These are phyloP conservation scores for Diaphora mendica DNA, from an alignment of 2,888 invertebrate species.

Conservation along the genomic window DNA sequence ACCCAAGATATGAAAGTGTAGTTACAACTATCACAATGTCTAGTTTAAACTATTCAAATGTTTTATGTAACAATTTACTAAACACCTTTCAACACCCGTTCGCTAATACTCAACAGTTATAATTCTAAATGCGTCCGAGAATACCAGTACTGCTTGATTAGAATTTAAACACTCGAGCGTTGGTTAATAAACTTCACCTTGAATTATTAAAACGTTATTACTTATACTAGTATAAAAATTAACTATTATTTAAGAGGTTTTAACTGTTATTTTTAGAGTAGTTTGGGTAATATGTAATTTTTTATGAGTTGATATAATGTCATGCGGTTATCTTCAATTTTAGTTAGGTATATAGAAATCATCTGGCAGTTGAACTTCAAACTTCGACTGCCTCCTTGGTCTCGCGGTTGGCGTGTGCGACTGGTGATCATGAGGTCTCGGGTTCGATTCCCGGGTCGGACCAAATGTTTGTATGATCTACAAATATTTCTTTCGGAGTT, in stretches of 20 bases:
- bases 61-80: slow-evolving; percentile 1
- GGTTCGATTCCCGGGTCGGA: no score
- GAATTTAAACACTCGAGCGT: slow-evolving; percentile 35
- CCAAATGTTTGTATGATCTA: no score
- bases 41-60: neutral
- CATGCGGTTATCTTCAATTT: neutral
- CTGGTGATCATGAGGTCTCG: no score
- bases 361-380: neutral
- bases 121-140: slow-evolving; percentile 9
- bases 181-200: slow-evolving; percentile 31
- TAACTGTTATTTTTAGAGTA: slow-evolving; percentile 11
- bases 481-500: no score
- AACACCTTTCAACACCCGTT: slow-evolving; percentile 9
- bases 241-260: slow-evolving; percentile 5
- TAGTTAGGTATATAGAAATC: neutral
- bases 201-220: slow-evolving; percentile 35
- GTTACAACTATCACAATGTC: neutral
- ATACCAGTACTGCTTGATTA: slow-evolving; percentile 32
- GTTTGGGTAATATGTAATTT: neutral
- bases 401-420: no score
- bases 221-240: slow-evolving; percentile 14
- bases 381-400: no score
- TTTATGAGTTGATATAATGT: neutral
- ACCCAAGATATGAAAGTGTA: no score
- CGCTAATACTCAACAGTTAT: slow-evolving; percentile 9